These are phyloP conservation scores for Ceratina japonica DNA, from an alignment of 1,140 invertebrate species.

Conservation along the genomic window DNA sequence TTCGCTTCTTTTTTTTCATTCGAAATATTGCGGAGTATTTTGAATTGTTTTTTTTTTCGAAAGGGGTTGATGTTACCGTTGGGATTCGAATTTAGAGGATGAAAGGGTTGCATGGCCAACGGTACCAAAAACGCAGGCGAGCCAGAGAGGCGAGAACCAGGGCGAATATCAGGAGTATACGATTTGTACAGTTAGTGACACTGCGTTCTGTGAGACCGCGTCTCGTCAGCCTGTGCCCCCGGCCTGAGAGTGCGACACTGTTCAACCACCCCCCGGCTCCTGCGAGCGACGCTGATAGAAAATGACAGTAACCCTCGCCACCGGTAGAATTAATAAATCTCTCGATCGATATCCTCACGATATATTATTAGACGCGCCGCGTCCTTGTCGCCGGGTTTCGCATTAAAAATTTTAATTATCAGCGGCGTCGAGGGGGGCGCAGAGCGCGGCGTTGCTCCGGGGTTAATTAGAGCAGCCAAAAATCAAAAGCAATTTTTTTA, in stretches of 20 bases:
- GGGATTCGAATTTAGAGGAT: too few species aligned
- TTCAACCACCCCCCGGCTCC: conserved; percentile 10
- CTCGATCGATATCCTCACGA: conserved; percentile 29
- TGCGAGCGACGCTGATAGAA: conserved; percentile 26
- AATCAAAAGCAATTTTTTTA: conserved; percentile 66
- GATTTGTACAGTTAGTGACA: conserved; percentile 28
- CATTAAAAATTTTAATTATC: not conserved
- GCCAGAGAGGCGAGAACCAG: not conserved
- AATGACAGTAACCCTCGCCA: not conserved
- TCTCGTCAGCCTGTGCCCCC: not conserved
- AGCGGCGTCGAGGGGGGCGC: too few species aligned
- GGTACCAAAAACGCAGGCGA: not conserved
- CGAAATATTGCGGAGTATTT: too few species aligned
- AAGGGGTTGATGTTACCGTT: too few species aligned
- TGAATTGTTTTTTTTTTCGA: too few species aligned
- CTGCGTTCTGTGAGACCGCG: conserved; percentile 8
- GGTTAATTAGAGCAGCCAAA: conserved; percentile 46
- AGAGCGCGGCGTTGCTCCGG: conserved; percentile 1
- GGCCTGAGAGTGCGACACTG: too few species aligned
- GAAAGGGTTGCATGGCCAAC: too few species aligned
- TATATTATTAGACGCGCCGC: conserved; percentile 38
- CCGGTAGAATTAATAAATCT: conserved; percentile 30
- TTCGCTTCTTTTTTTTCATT: too few species aligned
- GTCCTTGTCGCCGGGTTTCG: not conserved
- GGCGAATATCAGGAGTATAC: conserved; percentile 32